phyloP scores from a whole-genome alignment of 2,797 vertebrate species.

The Paedocypris micromegethes region DNA sequence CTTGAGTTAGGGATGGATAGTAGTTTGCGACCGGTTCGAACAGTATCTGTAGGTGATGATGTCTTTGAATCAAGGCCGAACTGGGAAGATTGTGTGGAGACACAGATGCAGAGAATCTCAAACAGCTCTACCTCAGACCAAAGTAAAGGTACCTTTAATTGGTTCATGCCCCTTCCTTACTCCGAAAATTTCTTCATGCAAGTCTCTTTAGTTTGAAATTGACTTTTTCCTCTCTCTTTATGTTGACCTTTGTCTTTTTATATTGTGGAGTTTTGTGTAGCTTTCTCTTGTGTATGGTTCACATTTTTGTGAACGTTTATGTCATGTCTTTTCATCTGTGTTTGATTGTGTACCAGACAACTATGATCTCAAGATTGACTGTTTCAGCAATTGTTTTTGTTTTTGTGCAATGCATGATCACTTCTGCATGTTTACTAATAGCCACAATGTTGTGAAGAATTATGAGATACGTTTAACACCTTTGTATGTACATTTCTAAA shows the following conservation, averaged over 20 bases:
- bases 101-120: conserved; percentile 92
- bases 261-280: conserved; percentile 43
- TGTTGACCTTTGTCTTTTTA: conserved; percentile 37
- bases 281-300: conserved; percentile 41
- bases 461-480: not conserved
- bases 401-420: conserved; percentile 28
- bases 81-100: conserved; percentile 94
- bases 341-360: conserved; percentile 54
- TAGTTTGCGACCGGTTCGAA: conserved; percentile 68
- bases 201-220: conserved; percentile 60
- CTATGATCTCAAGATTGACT: conserved; percentile 91
- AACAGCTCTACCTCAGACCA: conserved; percentile 85
- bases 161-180: conserved; percentile 65
- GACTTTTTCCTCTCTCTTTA: conserved; percentile 24
- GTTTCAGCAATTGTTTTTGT: conserved; percentile 32
- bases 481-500: no score
- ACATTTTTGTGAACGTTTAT: conserved; percentile 32
- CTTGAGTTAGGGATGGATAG: conserved; percentile 80
- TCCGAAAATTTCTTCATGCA: conserved; percentile 59
- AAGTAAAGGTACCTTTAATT: conserved; percentile 85
- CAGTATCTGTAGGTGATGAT: conserved; percentile 77
- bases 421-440: conserved; percentile 21
- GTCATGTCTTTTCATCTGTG: conserved; percentile 45
- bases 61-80: conserved; percentile 89
- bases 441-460: not conserved